These are phyloP conservation scores for Ophion ellenae DNA, from an alignment of 2,888 invertebrate species.

Conservation along the genomic window DNA sequence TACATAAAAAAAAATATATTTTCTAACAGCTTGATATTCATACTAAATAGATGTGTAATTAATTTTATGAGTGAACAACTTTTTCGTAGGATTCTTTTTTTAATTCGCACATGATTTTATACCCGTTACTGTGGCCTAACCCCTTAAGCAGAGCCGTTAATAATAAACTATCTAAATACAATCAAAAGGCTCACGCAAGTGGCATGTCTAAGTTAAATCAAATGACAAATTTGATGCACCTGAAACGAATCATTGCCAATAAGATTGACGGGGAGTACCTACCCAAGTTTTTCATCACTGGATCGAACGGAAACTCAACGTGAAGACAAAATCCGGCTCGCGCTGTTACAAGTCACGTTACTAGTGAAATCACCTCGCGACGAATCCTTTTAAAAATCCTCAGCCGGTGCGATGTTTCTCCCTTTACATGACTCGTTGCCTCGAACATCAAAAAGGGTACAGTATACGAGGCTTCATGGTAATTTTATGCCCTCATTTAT, in stretches of 20 bases:
- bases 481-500: constrained; percentile 55
- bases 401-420: constrained; percentile 30
- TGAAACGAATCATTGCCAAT: neutral
- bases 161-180: too few relatives aligned
- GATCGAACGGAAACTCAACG: constrained; percentile 39
- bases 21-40: too few relatives aligned
- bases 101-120: too few relatives aligned
- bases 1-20: too few relatives aligned
- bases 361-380: constrained; percentile 9
- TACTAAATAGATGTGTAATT: too few relatives aligned
- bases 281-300: constrained; percentile 9
- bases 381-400: constrained; percentile 41
- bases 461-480: neutral
- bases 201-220: too few relatives aligned
- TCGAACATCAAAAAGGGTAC: constrained; percentile 28
- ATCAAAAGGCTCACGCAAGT: too few relatives aligned
- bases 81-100: too few relatives aligned
- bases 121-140: too few relatives aligned
- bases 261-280: neutral
- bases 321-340: constrained; percentile 47
- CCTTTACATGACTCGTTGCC: constrained; percentile 52
- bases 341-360: constrained; percentile 43
- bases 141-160: too few relatives aligned
- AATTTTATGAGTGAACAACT: too few relatives aligned
- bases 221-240: too few relatives aligned